Evolutionary conservation across 2,797 vertebrate genomes (phyloP), one percentile per base, ranked within the genome.

Genomic region (Myiotriccus ornatus): DNA sequence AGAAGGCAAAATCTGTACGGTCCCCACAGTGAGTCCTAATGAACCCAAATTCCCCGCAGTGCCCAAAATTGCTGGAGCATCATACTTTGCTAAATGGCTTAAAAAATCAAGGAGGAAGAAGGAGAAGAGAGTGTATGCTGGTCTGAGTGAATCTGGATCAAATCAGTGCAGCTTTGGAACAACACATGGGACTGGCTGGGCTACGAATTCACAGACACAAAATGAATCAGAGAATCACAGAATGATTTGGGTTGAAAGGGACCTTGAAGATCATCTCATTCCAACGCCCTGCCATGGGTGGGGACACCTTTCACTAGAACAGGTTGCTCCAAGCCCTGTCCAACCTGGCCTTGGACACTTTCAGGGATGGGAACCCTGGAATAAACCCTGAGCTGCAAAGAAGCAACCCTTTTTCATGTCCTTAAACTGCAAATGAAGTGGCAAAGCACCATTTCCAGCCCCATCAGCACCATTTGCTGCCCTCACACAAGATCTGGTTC

Each of bases 381-480:
- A 46, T 19, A 25, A 71, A 14, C 13, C 10, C 20, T 7, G 25
- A 60, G 46, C 37, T 82, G 47, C 43, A 41, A 14, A 32, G 50
- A 30, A 73, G 11, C 12, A 37, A 4, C 5, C 13, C 27, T 57
- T 7, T 17, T 7, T 2, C 46, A 6, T 0, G 7, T 27, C 50
- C 64, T 32, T 25, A 18, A 32, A 24, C 10, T 8, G 1, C 44
- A 44, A 44, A 44, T 1, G 16, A 43, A 74, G 75, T 2, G 2
- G 21, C 56, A 53, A 35, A 79, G 34, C 21, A 5, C 12, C 16
- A 1, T 8, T 25, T 46, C 44, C 75, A 34, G 3, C 9, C 67
- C 34, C 17, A 1, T 32, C 7, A 0, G n/a, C 1, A 19, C 10
- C 1, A 1, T n/a, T 37, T 17, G 16, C 12, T 83, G 49, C 49